A percentile compares a stretch with the other conserved stretches of the same genome.
These are phyloP conservation scores for Tetragonula clypearis DNA, from an alignment of 1,140 invertebrate species.

Conservation along the genomic window DNA sequence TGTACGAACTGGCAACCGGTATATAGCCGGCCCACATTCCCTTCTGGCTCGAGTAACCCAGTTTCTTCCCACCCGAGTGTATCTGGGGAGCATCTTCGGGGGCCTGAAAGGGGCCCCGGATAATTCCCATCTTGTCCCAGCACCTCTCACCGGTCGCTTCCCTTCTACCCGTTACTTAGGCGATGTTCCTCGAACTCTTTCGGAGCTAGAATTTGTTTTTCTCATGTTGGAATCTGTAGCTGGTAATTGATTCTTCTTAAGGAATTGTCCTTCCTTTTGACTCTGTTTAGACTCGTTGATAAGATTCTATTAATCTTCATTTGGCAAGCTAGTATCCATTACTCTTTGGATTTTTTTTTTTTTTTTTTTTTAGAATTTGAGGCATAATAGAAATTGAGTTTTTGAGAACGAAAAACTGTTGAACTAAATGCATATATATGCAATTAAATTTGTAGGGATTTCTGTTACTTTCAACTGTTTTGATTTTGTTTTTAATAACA, in stretches of 20 bases:
- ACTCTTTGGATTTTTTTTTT: neutral
- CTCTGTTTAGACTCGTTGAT: neutral
- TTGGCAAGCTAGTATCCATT: neutral
- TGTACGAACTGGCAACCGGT: conserved; percentile 77
- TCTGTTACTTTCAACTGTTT: neutral
- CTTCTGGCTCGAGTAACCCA: conserved; percentile 81
- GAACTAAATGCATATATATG: neutral
- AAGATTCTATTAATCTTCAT: neutral
- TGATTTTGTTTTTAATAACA: neutral
- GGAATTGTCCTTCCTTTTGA: conserved; percentile 20
- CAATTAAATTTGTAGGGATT: neutral
- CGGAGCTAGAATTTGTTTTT: conserved; percentile 41
- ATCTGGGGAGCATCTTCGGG: conserved; percentile 70
- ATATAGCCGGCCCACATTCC: conserved; percentile 82
- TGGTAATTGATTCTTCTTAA: conserved; percentile 32
- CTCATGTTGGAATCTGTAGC: neutral
- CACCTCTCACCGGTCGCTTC: conserved; percentile 39
- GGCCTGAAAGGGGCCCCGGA: conserved; percentile 49
- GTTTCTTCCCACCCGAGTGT: conserved; percentile 77
- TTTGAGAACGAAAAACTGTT: neutral
- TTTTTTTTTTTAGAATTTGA: no score
- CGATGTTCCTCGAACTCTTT: conserved; percentile 42
- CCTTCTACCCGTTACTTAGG: conserved; percentile 11
- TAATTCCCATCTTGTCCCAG: conserved; percentile 39
- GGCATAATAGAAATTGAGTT: no score